Base-by-base conservation (phyloP, 2,888 invertebrate species). In the Drosophila neotestacea region DNA sequence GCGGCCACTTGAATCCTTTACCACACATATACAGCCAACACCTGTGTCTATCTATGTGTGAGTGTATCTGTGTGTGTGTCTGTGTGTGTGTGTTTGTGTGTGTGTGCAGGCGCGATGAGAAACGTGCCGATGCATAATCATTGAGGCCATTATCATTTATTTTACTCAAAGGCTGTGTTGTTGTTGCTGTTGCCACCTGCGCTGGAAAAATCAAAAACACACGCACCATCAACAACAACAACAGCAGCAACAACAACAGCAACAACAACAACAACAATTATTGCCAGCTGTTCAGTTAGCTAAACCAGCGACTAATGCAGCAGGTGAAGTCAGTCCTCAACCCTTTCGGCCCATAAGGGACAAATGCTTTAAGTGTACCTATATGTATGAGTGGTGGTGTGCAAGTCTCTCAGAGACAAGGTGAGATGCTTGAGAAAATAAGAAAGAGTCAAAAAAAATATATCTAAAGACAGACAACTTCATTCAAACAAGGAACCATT, bases 51-150 rank as follows among this genome's bases (percentile, higher is more conserved):
- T 65, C 6, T 56, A 4, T 16, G 9, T 47, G n/a, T 64, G n/a
- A 64, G 38, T 64, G 47, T 62, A 51, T 65, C 6, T 60, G 16
- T 16, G 9, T 47, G n/a, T 32, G 32, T 48, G 2, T 42, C 6
- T 34, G 28, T 59, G 47, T 67, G 54, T 63, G 67, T 51, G 38
- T 71, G 59, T 67, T 41, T 58, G 60, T 70, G 63, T 65, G 52
- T 77, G 72, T 77, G 69, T 75, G 76, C 65, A 62, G 69, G 66
- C 80, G 75, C 84, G 84, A 86, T 86, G 86, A 82, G 86, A 86
- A 90, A 91, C 91, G 91, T 91, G 91, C 90, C 90, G 90, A 90
- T 90, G 91, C 91, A 91, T 91, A 90, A 90, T 90, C 85, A 86
- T 87, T 86, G 85, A 71, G 81, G 85, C 82, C 79, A 89, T 90